phyloP scores from a whole-genome alignment of 2,888 invertebrate genomes.

The Campopleginae sp. region DNA sequence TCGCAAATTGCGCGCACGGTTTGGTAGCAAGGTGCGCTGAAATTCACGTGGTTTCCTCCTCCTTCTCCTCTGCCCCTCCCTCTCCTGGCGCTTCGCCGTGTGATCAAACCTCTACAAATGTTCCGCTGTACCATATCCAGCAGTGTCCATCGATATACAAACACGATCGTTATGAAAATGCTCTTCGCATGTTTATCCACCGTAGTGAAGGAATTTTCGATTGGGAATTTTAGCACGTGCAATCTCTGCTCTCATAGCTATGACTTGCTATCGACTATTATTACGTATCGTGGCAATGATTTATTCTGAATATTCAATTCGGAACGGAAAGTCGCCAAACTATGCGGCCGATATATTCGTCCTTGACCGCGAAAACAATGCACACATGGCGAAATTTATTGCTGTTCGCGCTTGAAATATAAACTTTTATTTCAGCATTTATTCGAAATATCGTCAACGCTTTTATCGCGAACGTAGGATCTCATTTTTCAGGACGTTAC shows the following conservation, averaged over 20 bases:
- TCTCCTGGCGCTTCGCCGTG: neutral
- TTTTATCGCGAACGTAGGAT: neutral
- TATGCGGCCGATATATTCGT: neutral
- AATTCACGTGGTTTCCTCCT: constrained; percentile 26
- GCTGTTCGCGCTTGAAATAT: neutral
- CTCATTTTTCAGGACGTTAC: neutral
- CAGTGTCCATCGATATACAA: neutral
- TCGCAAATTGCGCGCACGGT: constrained; percentile 70
- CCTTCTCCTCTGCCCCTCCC: neutral
- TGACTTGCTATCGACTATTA: neutral
- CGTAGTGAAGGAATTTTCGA: neutral
- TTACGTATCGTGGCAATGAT: constrained; percentile 7
- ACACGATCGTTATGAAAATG: constrained; percentile 17
- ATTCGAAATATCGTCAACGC: neutral
- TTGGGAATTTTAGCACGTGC: constrained; percentile 1
- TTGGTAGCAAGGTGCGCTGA: constrained; percentile 27
- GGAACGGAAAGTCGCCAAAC: neutral
- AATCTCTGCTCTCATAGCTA: neutral
- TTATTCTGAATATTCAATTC: constrained; percentile 2
- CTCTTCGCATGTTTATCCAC: neutral
- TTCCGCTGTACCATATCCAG: neutral
- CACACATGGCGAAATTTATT: neutral
- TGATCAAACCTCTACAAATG: constrained; percentile 4
- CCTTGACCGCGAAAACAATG: neutral
- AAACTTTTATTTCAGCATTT: neutral